These are phyloP conservation scores for Adoxophyes honmai DNA, from an alignment of 1,140 invertebrate species.

Conservation along the genomic window DNA sequence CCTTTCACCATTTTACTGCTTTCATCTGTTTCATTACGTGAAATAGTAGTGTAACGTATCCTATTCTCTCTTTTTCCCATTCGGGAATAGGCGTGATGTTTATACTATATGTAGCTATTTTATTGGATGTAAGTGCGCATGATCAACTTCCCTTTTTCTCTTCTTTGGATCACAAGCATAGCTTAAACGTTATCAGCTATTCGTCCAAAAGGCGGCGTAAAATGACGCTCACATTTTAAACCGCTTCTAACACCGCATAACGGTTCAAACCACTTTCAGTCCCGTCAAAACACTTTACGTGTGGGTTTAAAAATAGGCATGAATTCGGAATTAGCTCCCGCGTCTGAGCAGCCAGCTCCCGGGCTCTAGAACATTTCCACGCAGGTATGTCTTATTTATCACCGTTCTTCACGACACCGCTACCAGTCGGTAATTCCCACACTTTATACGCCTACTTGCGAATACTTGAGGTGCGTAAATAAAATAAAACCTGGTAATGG, in stretches of 20 bases:
- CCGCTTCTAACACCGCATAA: neutral
- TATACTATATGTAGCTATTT: no score
- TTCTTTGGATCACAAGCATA: no score
- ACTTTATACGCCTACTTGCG: constrained; percentile 53
- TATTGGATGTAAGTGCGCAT: no score
- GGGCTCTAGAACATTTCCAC: neutral
- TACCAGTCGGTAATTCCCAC: constrained; percentile 51
- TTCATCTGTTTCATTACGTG: no score
- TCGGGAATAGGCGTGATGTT: no score
- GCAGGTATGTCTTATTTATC: constrained; percentile 31
- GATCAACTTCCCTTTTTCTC: no score
- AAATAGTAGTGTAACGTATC: no score
- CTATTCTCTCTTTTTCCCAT: no score
- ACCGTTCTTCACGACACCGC: constrained; percentile 33
- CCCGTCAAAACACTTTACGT: neutral
- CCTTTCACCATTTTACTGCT: no score
- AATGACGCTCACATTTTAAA: no score
- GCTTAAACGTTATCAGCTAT: no score
- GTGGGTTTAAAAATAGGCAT: neutral
- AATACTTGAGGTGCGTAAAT: constrained; percentile 51
- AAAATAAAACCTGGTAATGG: constrained; percentile 56
- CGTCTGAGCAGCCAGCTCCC: neutral
- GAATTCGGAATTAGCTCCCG: constrained; percentile 3
- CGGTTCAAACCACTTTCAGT: neutral
- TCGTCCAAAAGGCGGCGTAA: no score